Percentiles rank a stretch among this genome's conserved stretches.
Evolutionary conservation across 2,888 invertebrate genomes (phyloP).

Genomic region (Lasioglossum oenotherae): DNA sequence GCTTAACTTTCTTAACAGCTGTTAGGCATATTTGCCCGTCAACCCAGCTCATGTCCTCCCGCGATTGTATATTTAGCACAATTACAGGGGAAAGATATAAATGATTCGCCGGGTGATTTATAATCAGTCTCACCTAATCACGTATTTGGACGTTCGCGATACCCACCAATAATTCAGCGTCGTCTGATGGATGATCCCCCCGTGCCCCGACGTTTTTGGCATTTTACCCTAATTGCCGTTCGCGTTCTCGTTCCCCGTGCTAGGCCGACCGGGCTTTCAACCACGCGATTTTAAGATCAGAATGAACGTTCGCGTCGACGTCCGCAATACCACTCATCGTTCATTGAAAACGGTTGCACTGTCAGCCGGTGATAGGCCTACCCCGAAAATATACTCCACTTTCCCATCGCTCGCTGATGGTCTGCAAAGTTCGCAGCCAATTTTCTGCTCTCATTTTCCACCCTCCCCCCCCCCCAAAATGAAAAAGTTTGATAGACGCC

Average conservation of each 20-base stretch:
- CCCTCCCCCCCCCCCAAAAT: neutral
- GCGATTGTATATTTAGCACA: slow-evolving; percentile 38
- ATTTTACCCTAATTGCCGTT: slow-evolving; percentile 46
- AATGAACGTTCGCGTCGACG: slow-evolving; percentile 15
- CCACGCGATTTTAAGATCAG: slow-evolving; percentile 31
- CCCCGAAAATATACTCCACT: neutral
- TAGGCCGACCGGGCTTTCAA: slow-evolving; percentile 12
- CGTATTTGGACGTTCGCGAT: slow-evolving; percentile 38
- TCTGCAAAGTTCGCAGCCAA: neutral
- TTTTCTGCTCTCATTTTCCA: neutral
- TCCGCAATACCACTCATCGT: slow-evolving; percentile 19
- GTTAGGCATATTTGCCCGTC: neutral
- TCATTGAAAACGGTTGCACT: slow-evolving; percentile 21
- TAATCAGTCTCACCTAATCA: slow-evolving; percentile 42
- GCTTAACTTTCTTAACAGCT: neutral
- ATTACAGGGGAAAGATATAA: slow-evolving; percentile 38
- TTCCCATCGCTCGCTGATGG: neutral
- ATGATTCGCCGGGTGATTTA: slow-evolving; percentile 48
- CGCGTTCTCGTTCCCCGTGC: neutral
- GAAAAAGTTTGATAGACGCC: neutral
- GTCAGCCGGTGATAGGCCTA: neutral
- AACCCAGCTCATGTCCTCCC: neutral
- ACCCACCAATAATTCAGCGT: slow-evolving; percentile 37
- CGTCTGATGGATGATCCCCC: slow-evolving; percentile 21
- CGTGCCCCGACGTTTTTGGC: slow-evolving; percentile 34